Conservation (phyloP, 23 tunicate genomes). For the Botrylloides violaceus region DNA sequence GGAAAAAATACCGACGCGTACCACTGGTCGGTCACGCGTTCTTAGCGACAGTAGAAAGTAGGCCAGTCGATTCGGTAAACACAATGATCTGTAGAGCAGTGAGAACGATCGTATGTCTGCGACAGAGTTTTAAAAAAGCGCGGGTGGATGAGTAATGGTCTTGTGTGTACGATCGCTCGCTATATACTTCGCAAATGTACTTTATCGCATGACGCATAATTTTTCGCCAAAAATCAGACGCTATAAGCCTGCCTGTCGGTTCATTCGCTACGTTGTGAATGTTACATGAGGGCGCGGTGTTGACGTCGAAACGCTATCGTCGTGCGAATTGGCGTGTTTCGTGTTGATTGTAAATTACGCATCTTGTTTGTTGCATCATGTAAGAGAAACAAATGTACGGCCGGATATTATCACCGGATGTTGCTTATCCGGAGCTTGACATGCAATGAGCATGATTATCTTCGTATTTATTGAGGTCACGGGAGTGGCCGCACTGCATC, state of each 20-base stretch:
- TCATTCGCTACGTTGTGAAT: no score
- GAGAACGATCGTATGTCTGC: no score
- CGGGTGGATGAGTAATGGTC: conserved; percentile 1
- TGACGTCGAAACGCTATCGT: no score
- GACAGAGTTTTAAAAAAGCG: background rate
- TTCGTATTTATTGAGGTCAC: no score
- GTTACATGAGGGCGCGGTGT: no score
- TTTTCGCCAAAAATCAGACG: background rate
- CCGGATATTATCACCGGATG: background rate
- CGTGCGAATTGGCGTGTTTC: background rate
- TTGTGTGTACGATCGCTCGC: background rate
- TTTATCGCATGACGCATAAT: background rate
- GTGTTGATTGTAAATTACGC: background rate
- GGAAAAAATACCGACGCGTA: background rate
- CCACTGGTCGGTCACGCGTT: conserved; percentile 4
- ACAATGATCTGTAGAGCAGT: background rate
- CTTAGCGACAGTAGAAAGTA: conserved; percentile 6
- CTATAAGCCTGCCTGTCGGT: no score
- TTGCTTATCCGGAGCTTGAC: background rate
- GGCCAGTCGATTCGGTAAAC: conserved; percentile 13
- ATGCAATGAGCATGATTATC: background rate
- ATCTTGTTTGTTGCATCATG: background rate
- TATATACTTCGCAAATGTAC: background rate
- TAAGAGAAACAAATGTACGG: background rate
- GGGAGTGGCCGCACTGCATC: no score